phyloP scores from a whole-genome alignment of 2,888 invertebrate genomes.

The Drosophila subsilvestris region DNA sequence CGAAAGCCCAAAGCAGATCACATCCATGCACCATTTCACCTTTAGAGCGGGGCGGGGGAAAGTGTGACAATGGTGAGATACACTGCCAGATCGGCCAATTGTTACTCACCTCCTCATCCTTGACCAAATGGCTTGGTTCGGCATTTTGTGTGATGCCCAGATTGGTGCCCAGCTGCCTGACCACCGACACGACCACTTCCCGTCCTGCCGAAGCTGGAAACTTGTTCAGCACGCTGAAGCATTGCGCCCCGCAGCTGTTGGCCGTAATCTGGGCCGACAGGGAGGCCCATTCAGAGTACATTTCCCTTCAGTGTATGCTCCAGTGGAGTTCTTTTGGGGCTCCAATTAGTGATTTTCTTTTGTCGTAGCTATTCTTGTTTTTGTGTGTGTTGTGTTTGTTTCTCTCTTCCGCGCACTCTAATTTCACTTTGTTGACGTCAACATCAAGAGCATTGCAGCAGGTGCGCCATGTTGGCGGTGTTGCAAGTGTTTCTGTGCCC shows the following conservation, averaged over 20 bases:
- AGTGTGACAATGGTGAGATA: not conserved
- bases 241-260: constrained; percentile 85
- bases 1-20: constrained; percentile 95
- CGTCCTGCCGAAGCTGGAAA: constrained; percentile 86
- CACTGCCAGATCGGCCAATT: not conserved
- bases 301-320: constrained; percentile 51
- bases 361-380: not conserved
- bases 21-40: constrained; percentile 95
- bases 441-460: constrained; percentile 40
- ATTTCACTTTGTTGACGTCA: constrained; percentile 55
- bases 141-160: constrained; percentile 91
- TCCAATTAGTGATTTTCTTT: constrained; percentile 1
- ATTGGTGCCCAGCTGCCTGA: constrained; percentile 86
- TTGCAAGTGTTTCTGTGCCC: constrained; percentile 15
- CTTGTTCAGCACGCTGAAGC: constrained; percentile 86
- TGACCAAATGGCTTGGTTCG: constrained; percentile 92
- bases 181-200: constrained; percentile 86
- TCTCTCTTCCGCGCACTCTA: constrained; percentile 9
- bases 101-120: constrained; percentile 91
- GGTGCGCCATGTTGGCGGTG: constrained; percentile 42
- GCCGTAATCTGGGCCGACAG: constrained; percentile 84
- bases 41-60: constrained; percentile 75
- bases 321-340: not conserved
- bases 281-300: constrained; percentile 87
- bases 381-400: constrained; percentile 2